Conservation (phyloP, 2,888 invertebrate species). For the Tipula lateralis region DNA sequence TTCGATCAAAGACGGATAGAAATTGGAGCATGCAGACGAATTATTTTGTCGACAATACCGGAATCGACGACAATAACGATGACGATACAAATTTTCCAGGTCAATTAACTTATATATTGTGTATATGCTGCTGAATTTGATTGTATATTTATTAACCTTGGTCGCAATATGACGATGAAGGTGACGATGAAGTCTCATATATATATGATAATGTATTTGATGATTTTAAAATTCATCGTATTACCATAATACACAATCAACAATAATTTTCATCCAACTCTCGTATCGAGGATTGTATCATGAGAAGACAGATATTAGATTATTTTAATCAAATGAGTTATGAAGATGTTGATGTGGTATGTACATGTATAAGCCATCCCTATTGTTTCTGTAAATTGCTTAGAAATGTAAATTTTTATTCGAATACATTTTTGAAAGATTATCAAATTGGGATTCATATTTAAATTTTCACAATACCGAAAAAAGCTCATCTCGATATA, state of each 20-base stretch:
- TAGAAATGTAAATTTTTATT: slow-evolving; percentile 19
- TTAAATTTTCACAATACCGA: neutral
- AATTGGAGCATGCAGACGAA: neutral
- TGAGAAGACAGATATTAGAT: neutral
- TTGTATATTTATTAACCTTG: neutral
- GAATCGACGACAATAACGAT: neutral
- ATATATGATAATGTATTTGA: neutral
- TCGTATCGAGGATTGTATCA: neutral
- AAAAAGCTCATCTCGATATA: neutral
- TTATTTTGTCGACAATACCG: neutral
- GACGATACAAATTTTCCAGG: neutral
- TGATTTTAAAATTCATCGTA: neutral
- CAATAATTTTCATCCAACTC: neutral
- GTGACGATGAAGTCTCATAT: neutral
- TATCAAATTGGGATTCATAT: slow-evolving; percentile 24
- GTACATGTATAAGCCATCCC: neutral
- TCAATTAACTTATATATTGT: neutral
- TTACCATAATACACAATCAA: neutral
- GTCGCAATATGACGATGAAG: neutral
- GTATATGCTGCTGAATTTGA: neutral
- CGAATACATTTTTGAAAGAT: neutral
- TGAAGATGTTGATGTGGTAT: neutral
- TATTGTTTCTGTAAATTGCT: neutral
- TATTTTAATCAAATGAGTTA: neutral
- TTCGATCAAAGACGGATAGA: slow-evolving; percentile 6